These are phyloP conservation scores for Trachops cirrhosus DNA, from an alignment of 2,797 vertebrate genomes.

Conservation along the genomic window DNA sequence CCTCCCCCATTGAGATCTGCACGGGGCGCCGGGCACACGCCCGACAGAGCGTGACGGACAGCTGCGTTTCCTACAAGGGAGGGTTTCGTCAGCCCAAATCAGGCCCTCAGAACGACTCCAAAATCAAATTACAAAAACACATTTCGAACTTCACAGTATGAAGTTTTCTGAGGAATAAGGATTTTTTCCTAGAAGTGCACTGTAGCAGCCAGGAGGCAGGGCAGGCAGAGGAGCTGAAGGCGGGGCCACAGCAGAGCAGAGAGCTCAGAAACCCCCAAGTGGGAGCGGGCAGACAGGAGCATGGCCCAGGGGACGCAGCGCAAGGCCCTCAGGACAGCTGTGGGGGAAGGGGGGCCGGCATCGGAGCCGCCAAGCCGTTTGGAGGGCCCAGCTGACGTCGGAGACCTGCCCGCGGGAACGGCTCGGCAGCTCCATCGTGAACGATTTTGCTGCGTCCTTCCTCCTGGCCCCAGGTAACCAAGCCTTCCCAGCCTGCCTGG, in stretches of 20 bases:
- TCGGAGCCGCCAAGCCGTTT: background rate
- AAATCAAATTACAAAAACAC: background rate
- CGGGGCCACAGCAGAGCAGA: no score
- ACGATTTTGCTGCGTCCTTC: background rate
- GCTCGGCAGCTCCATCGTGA: no score
- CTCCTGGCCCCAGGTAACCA: background rate
- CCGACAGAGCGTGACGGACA: no score
- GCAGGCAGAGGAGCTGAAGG: background rate
- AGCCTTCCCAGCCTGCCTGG: background rate
- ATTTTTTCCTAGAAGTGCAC: background rate
- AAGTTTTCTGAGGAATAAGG: background rate
- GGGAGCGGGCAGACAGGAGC: no score
- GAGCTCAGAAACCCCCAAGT: no score
- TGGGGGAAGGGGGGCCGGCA: no score
- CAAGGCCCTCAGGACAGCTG: background rate
- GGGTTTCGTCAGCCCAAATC: background rate
- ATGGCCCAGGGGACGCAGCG: rapidly evolving
- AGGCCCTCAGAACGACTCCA: background rate
- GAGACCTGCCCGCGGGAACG: no score
- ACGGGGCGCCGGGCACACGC: no score
- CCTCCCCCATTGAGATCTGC: no score
- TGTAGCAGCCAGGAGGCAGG: background rate
- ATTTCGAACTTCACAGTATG: background rate
- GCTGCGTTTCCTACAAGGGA: no score
- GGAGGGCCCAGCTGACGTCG: background rate